These are phyloP conservation scores for Drosophila eugracilis DNA, from an alignment of 1,140 invertebrate genomes.

Conservation along the genomic window DNA sequence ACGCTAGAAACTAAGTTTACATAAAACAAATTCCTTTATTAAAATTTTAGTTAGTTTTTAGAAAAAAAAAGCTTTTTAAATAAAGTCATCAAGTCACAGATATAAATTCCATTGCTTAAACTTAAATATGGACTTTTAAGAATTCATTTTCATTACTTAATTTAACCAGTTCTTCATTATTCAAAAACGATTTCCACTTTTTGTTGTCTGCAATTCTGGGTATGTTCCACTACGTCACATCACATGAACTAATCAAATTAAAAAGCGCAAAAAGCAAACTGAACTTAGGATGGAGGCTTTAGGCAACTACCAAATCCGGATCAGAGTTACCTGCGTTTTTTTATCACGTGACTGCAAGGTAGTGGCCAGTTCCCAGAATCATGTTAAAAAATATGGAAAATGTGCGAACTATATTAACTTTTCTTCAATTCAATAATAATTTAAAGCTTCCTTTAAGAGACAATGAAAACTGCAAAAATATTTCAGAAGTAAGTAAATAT, in stretches of 20 bases:
- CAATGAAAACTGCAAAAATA: no score
- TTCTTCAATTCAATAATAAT: no score
- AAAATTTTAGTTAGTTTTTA: no score
- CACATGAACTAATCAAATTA: slow-evolving; percentile 77
- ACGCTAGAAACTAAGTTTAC: neutral
- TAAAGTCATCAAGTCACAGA: no score
- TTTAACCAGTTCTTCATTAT: no score
- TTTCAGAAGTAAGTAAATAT: neutral
- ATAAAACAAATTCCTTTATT: no score
- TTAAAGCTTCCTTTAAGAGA: no score
- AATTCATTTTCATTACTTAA: no score
- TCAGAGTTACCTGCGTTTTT: slow-evolving; percentile 27
- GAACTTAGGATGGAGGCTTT: slow-evolving; percentile 6
- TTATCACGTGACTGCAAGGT: slow-evolving; percentile 84
- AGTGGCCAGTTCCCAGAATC: slow-evolving; percentile 79
- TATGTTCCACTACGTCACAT: slow-evolving; percentile 85
- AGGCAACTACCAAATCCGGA: neutral
- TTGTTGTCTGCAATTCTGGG: slow-evolving; percentile 60
- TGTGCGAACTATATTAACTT: no score
- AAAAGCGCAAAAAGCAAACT: slow-evolving; percentile 27
- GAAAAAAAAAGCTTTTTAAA: no score
- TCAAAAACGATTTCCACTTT: neutral
- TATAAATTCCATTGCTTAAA: no score
- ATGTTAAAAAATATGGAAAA: neutral
- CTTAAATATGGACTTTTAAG: no score